These are phyloP conservation scores for Ennomos erosarius DNA, from an alignment of 2,888 invertebrate genomes.

Conservation along the genomic window DNA sequence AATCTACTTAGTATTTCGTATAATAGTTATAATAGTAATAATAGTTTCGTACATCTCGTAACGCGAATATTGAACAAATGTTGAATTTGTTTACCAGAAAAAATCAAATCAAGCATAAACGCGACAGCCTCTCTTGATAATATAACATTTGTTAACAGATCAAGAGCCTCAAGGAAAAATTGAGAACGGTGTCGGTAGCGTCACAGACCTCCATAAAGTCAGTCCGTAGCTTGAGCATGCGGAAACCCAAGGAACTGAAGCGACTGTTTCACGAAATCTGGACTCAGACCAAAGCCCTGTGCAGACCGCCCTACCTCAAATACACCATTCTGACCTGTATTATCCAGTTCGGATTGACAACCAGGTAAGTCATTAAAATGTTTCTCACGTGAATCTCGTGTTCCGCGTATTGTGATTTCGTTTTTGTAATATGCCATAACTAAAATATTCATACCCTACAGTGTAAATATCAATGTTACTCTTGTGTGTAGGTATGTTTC, in stretches of 20 bases:
- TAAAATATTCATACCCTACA: slow-evolving; percentile 31
- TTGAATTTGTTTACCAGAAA: too few species aligned
- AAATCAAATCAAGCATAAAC: too few species aligned
- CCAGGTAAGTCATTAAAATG: slow-evolving; percentile 79
- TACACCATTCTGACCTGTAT: slow-evolving; percentile 91
- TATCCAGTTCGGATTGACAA: slow-evolving; percentile 93
- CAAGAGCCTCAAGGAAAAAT: slow-evolving; percentile 89
- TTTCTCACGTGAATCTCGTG: slow-evolving; percentile 9
- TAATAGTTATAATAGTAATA: too few species aligned
- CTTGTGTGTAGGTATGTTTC: slow-evolving; percentile 11
- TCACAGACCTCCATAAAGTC: slow-evolving; percentile 88
- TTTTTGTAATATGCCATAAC: slow-evolving; percentile 20
- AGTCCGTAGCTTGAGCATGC: slow-evolving; percentile 88
- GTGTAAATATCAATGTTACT: slow-evolving; percentile 23
- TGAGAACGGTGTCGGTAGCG: slow-evolving; percentile 86
- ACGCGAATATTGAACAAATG: too few species aligned
- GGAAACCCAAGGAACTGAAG: slow-evolving; percentile 90
- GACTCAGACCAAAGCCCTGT: slow-evolving; percentile 90
- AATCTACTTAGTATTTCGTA: too few species aligned
- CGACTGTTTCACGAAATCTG: slow-evolving; percentile 89
- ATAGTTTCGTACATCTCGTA: too few species aligned
- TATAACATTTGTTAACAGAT: slow-evolving; percentile 74
- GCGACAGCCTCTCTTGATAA: too few species aligned
- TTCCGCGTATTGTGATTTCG: slow-evolving; percentile 13
- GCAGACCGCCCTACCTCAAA: slow-evolving; percentile 89